Conservation (phyloP, 2,797 vertebrate species). For the Pogonophryne albipinna region DNA sequence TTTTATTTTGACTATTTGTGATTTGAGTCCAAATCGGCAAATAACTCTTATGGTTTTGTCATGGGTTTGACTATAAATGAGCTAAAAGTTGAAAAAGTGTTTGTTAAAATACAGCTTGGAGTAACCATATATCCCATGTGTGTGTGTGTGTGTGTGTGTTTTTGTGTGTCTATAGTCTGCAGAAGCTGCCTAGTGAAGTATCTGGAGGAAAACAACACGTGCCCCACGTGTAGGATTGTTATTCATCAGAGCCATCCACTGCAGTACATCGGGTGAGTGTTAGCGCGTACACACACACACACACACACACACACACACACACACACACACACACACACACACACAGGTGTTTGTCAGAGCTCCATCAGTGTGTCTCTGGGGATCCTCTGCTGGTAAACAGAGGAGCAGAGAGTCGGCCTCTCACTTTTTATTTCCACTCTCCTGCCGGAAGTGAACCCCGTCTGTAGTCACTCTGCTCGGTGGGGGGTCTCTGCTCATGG, state of each 20-base stretch:
- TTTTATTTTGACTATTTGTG: neutral
- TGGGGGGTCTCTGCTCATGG: too few relatives aligned
- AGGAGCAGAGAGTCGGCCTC: constrained; percentile 16
- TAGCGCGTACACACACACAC: constrained; percentile 21
- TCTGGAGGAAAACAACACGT: constrained; percentile 99
- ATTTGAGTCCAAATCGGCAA: neutral
- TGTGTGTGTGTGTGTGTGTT: neutral
- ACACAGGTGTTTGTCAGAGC: neutral
- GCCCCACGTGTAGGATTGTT: constrained; percentile 97
- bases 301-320: too few relatives aligned
- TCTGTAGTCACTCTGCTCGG: too few relatives aligned
- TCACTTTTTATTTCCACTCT: constrained; percentile 18
- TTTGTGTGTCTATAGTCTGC: constrained; percentile 88
- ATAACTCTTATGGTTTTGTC: neutral
- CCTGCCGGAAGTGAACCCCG: too few relatives aligned
- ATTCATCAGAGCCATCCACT: constrained; percentile 99
- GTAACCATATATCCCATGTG: too few relatives aligned
- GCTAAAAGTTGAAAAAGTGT: neutral
- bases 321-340: too few relatives aligned
- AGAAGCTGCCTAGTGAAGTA: constrained; percentile 99
- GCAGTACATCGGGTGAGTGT: constrained; percentile 97
- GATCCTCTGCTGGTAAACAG: constrained; percentile 30
- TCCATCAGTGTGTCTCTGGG: constrained; percentile 36
- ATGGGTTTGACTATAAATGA: too few relatives aligned
- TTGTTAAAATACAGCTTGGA: neutral